phyloP scores from a whole-genome alignment of 2,888 invertebrate genomes.

The Automeris io region DNA sequence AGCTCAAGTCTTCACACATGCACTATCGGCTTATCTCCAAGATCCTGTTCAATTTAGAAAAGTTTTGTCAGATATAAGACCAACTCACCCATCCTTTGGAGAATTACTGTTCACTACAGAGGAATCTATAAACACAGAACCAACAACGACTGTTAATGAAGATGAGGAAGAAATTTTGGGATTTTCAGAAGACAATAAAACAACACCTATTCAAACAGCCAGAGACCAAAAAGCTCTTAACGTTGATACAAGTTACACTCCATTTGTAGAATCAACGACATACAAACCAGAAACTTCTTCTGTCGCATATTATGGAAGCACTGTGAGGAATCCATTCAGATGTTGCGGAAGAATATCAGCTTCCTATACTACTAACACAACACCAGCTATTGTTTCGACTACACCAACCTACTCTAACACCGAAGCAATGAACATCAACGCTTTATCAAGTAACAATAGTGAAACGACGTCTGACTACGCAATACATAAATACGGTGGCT shows the following conservation, averaged over 20 bases:
- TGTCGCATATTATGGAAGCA: conserved; percentile 37
- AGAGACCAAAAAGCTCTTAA: conserved; percentile 65
- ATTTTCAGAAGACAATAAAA: conserved; percentile 81
- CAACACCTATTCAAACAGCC: conserved; percentile 30
- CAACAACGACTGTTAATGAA: conserved; percentile 78
- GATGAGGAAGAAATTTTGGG: conserved; percentile 87
- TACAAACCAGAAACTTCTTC: conserved; percentile 32
- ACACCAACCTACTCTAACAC: conserved; percentile 66
- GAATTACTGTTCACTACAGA: conserved; percentile 54
- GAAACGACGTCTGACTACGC: conserved; percentile 46
- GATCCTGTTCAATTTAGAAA: conserved; percentile 89
- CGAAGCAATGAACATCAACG: conserved; percentile 45
- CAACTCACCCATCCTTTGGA: conserved; percentile 83
- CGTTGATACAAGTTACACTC: conserved; percentile 37
- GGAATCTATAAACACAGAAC: conserved; percentile 67
- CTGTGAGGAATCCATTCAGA: conserved; percentile 51
- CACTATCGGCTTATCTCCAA: conserved; percentile 87
- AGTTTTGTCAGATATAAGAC: conserved; percentile 85
- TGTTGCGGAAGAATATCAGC: conserved; percentile 67
- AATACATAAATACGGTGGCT: conserved; percentile 50
- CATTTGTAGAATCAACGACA: conserved; percentile 37
- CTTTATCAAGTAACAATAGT: conserved; percentile 32
- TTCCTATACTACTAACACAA: conserved; percentile 58
- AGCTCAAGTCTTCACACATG: conserved; percentile 90
- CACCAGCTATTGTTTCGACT: conserved; percentile 34